Conservation (phyloP, 2,888 invertebrate genomes). For the Bombyx huttoni region DNA sequence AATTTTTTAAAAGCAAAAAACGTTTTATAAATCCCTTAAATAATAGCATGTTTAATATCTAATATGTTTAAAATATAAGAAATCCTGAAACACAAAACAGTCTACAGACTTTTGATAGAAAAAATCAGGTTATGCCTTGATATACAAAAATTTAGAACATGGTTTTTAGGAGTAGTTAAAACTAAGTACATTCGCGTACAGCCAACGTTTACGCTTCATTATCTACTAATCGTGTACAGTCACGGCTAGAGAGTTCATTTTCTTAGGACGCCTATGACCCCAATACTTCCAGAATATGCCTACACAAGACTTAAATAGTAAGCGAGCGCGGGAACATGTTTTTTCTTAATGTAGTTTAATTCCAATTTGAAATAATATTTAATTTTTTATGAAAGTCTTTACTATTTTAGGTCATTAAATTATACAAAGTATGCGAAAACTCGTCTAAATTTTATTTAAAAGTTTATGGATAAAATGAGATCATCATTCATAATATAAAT, state of each 20-base stretch:
- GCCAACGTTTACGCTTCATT: background rate
- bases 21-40: too few species aligned
- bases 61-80: too few species aligned
- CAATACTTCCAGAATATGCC: conserved; percentile 11
- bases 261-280: conserved; percentile 24
- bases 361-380: background rate
- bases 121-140: background rate
- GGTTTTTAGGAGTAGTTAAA: background rate
- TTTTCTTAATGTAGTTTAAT: background rate
- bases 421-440: too few species aligned
- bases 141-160: background rate
- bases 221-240: conserved; percentile 7
- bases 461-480: too few species aligned
- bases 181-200: background rate
- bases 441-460: too few species aligned
- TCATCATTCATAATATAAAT: too few species aligned
- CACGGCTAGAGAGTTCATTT: conserved; percentile 16
- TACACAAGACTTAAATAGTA: background rate
- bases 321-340: conserved; percentile 1
- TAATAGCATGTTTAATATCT: too few species aligned
- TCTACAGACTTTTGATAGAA: too few species aligned
- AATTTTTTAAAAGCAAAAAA: too few species aligned
- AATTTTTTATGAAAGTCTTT: too few species aligned
- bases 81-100: too few species aligned
- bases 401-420: too few species aligned